Conservation (phyloP, 2,797 vertebrate species). For the Tapirus indicus region DNA sequence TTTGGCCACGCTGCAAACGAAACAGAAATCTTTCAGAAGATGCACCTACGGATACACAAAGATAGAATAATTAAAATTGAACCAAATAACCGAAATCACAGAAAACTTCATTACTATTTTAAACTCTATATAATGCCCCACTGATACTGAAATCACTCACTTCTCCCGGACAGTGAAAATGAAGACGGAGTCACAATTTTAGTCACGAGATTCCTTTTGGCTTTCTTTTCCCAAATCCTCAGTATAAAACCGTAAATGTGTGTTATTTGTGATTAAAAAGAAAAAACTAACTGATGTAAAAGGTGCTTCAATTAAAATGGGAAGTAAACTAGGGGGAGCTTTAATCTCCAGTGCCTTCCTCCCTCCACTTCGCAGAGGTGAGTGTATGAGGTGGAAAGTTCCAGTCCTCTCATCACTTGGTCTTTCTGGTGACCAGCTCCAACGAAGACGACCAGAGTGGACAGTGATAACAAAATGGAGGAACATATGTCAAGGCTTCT, state of each 20-base stretch:
- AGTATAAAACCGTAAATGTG: not conserved
- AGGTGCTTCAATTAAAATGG: slow-evolving; percentile 20
- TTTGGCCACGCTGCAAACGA: not conserved
- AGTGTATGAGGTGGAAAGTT: not conserved
- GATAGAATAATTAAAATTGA: not conserved
- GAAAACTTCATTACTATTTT: not conserved
- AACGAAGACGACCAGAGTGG: not conserved
- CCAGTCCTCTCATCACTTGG: not conserved
- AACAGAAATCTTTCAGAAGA: not conserved
- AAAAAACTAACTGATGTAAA: not conserved
- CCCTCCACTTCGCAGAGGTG: not conserved
- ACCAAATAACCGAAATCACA: not conserved
- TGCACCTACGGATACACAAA: not conserved
- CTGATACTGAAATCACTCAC: not conserved
- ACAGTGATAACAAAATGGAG: too few species aligned
- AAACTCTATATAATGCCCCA: not conserved
- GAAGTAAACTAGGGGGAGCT: not conserved
- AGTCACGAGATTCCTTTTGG: not conserved
- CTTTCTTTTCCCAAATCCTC: not conserved
- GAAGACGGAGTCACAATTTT: not conserved
- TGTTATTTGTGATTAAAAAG: not conserved
- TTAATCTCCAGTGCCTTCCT: not conserved
- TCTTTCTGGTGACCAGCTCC: not conserved
- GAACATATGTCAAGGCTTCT: too few species aligned
- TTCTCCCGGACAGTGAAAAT: not conserved